These are phyloP conservation scores for Troilus luridus DNA, from an alignment of 2,888 invertebrate species.

Conservation along the genomic window DNA sequence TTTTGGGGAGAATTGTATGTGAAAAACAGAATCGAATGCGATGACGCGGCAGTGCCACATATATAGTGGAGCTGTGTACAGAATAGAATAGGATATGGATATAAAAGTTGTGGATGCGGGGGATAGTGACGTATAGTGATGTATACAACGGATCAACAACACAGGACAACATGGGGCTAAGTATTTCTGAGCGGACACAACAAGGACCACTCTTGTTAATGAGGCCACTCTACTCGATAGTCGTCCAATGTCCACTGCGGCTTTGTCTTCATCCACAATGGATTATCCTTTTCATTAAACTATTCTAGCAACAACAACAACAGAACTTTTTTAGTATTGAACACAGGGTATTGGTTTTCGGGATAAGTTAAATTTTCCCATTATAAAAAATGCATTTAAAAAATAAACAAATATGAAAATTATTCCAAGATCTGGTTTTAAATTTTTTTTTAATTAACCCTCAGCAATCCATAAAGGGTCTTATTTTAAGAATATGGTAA, in stretches of 20 bases:
- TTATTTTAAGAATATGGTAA: no score
- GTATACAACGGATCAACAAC: neutral
- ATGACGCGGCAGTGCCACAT: no score
- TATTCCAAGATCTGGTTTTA: no score
- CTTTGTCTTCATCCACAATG: neutral
- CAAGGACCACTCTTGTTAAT: conserved; percentile 18
- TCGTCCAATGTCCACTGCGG: neutral
- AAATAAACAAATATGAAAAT: no score
- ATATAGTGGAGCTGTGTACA: neutral
- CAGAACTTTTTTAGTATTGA: neutral
- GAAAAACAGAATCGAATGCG: no score
- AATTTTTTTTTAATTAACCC: no score
- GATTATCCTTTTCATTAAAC: neutral
- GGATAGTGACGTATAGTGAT: neutral
- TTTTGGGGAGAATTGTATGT: no score
- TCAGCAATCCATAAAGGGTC: no score
- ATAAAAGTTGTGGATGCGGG: neutral
- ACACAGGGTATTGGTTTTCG: no score
- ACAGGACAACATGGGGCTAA: neutral
- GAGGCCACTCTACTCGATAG: neutral
- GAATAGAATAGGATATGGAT: neutral
- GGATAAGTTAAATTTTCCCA: no score
- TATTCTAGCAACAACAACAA: neutral
- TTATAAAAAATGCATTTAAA: no score
- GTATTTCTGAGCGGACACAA: neutral